These are phyloP conservation scores for Ceyx cyanopectus DNA, from an alignment of 2,113 vertebrate species.

Conservation along the genomic window DNA sequence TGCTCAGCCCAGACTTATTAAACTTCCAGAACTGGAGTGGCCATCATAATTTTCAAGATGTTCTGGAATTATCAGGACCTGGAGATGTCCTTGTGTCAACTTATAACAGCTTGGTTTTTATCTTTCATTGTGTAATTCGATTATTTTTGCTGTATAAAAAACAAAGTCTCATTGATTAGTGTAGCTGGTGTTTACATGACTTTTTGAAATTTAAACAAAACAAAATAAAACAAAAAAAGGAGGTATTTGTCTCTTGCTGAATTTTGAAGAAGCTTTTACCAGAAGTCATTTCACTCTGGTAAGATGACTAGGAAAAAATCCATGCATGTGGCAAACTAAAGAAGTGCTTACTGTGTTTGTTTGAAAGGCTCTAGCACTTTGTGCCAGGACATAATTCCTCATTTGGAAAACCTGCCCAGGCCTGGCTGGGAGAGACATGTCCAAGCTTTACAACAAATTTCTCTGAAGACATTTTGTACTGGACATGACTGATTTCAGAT, in stretches of 20 bases:
- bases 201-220: background rate
- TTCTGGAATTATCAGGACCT: background rate
- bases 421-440: background rate
- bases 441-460: background rate
- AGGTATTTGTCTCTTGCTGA: background rate
- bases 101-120: background rate
- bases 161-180: background rate
- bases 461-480: background rate
- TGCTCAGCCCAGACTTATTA: background rate
- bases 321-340: background rate
- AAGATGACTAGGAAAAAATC: background rate
- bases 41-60: accelerated
- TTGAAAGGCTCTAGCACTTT: background rate
- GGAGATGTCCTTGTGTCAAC: background rate
- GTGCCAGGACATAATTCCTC: background rate
- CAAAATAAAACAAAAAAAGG: too few relatives aligned
- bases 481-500: background rate
- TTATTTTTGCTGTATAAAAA: background rate
- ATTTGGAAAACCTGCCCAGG: background rate
- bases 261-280: background rate
- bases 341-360: background rate
- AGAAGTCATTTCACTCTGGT: background rate
- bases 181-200: background rate
- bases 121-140: background rate
- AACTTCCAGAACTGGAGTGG: background rate